phyloP scores from a whole-genome alignment of 2,888 invertebrate species.

The Nemurella pictetii region DNA sequence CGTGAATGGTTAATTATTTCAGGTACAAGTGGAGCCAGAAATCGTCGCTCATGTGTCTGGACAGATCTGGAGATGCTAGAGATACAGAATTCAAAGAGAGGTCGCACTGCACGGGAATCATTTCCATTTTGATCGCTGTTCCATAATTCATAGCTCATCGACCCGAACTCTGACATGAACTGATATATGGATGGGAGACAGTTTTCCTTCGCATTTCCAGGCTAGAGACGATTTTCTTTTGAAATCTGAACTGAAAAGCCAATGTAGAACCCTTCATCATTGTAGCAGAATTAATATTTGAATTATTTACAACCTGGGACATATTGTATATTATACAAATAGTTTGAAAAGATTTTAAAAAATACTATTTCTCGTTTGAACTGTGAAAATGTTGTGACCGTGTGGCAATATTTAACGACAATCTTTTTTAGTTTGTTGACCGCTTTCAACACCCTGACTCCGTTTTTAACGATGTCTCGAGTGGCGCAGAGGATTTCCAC shows the following conservation, averaged over 20 bases:
- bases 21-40: background rate
- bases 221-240: background rate
- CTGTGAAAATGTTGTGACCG: background rate
- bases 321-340: background rate
- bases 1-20: background rate
- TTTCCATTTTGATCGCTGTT: constrained; percentile 23
- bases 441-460: background rate
- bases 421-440: background rate
- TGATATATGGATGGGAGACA: background rate
- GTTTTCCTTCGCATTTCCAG: background rate
- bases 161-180: constrained; percentile 1
- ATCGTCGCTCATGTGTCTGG: background rate
- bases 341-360: too few species aligned
- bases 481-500: background rate
- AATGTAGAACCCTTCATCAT: background rate
- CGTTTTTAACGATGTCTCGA: background rate
- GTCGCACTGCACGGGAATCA: background rate
- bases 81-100: background rate
- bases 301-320: background rate
- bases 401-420: background rate
- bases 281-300: background rate
- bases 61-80: background rate
- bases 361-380: background rate
- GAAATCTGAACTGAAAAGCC: background rate
- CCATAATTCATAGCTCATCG: constrained; percentile 18